Percentiles rank a stretch among this genome's conserved stretches.
phyloP scores from a whole-genome alignment of 1,140 invertebrate genomes.

The Drosophila nigromelanica region DNA sequence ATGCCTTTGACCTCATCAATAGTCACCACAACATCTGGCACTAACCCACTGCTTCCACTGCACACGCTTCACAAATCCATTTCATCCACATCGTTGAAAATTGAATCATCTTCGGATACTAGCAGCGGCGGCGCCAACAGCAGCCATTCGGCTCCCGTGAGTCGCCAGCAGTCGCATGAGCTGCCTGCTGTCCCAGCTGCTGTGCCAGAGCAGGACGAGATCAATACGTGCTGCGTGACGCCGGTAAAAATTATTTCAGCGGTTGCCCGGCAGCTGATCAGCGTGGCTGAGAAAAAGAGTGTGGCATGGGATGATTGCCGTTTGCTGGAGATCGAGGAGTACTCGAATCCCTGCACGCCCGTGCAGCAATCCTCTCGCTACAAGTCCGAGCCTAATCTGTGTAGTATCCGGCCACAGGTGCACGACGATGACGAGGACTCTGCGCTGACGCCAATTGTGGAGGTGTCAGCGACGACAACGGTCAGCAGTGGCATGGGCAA shows the following conservation, averaged over 20 bases:
- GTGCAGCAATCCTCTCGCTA: slow-evolving; percentile 74
- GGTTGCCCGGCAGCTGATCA: slow-evolving; percentile 63
- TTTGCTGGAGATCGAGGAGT: slow-evolving; percentile 73
- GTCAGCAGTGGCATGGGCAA: slow-evolving; percentile 52
- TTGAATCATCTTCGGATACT: slow-evolving; percentile 63
- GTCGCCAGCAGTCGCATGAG: slow-evolving; percentile 73
- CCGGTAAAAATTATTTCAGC: slow-evolving; percentile 70
- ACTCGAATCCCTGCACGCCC: slow-evolving; percentile 72
- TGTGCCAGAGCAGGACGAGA: slow-evolving; percentile 56
- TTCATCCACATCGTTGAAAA: slow-evolving; percentile 75
- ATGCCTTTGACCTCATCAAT: slow-evolving; percentile 39
- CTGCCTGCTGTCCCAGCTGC: slow-evolving; percentile 7
- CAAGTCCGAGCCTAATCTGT: slow-evolving; percentile 82
- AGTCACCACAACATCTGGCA: slow-evolving; percentile 47
- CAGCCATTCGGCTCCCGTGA: slow-evolving; percentile 69
- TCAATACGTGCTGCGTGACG: slow-evolving; percentile 63
- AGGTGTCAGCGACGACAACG: slow-evolving; percentile 41
- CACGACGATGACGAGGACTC: slow-evolving; percentile 38
- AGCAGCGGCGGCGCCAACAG: slow-evolving; percentile 44
- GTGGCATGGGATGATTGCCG: slow-evolving; percentile 74
- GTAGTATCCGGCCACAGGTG: slow-evolving; percentile 61
- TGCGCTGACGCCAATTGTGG: slow-evolving; percentile 65
- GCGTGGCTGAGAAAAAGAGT: slow-evolving; percentile 60
- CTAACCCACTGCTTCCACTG: slow-evolving; percentile 57
- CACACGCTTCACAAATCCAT: slow-evolving; percentile 80